Evolutionary conservation across 2,113 vertebrate species (phyloP), one percentile per base, ranked within the genome.

Genomic region (Nestor notabilis): DNA sequence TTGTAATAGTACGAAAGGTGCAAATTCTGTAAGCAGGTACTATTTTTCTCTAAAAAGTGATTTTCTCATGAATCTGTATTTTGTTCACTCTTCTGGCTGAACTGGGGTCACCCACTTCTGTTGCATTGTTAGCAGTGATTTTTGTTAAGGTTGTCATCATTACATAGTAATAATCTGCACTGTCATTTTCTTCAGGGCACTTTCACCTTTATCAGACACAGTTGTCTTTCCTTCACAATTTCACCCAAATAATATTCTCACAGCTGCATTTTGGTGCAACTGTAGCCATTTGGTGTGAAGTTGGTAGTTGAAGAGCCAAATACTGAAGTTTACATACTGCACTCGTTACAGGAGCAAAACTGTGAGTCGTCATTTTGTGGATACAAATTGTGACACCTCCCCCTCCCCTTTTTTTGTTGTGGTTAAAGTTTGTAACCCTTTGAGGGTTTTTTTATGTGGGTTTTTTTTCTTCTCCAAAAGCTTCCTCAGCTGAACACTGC

Each of bases 391-490:
- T 28, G 37, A 37, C 33, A 35, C 56, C 13, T 39, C 39, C 39
- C 39, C 39, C 39, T 39, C 21, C 16, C 24, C 8, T 44, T 35
- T 52, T 27, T 9, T 19, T 35, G 6, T 3, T 33, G 5, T 49
- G 35, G 29, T 37, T 76, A 68, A 16, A 9, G 61, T 47, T 61
- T 77, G 9, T 71, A 46, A 44, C 2, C 12, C 7, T 64, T 83
- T 52, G 10, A 1, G 0, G 1, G 17, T 47, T 9, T 5, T 5
- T 53, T 56, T n/a, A n/a, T n/a, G 17, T 28, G 3, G 5, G 23
- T 16, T 29, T 47, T 10, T 52, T 58, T 44, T 37, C 39, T 25
- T 3, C 21, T 35, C 10, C 9, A 17, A 56, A 66, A n/a, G 5
- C 31, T 75, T 78, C 31, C 39, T 55, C 2, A 0, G n/a, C 64